Conservation (phyloP, 2,888 invertebrate species). For the Amphipyra berbera region DNA sequence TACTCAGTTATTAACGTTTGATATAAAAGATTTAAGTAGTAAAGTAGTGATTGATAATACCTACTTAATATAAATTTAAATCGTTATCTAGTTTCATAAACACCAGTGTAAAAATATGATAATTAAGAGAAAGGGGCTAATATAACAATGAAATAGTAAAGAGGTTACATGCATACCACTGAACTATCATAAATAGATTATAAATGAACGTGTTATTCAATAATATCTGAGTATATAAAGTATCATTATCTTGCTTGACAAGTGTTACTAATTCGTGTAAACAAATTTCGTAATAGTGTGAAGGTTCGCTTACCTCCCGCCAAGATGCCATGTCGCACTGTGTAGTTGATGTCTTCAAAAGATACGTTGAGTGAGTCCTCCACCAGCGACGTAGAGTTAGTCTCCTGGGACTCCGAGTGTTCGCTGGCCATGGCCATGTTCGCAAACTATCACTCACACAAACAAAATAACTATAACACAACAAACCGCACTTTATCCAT, state of each 20-base stretch:
- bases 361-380: conserved; percentile 91
- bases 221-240: not conserved
- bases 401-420: conserved; percentile 80
- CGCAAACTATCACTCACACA: conserved; percentile 68
- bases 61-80: not conserved
- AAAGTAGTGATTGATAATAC: not conserved
- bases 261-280: conserved; percentile 25
- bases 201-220: conserved; percentile 12
- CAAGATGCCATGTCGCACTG: conserved; percentile 90
- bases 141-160: conserved; percentile 7
- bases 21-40: not conserved
- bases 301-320: conserved; percentile 84
- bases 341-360: conserved; percentile 92
- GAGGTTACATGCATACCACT: conserved; percentile 1
- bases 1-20: not conserved
- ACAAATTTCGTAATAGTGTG: conserved; percentile 41
- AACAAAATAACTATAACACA: conserved; percentile 61
- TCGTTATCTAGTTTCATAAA: conserved; percentile 13
- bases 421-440: conserved; percentile 83
- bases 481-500: conserved; percentile 68
- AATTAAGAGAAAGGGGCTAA: not conserved
- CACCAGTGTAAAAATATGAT: not conserved
- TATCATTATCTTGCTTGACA: conserved; percentile 35
- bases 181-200: not conserved
- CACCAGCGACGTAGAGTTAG: conserved; percentile 77